Evolutionary conservation across 2,888 invertebrate genomes (phyloP).

Genomic region (Aphidoletes aphidimyza): DNA sequence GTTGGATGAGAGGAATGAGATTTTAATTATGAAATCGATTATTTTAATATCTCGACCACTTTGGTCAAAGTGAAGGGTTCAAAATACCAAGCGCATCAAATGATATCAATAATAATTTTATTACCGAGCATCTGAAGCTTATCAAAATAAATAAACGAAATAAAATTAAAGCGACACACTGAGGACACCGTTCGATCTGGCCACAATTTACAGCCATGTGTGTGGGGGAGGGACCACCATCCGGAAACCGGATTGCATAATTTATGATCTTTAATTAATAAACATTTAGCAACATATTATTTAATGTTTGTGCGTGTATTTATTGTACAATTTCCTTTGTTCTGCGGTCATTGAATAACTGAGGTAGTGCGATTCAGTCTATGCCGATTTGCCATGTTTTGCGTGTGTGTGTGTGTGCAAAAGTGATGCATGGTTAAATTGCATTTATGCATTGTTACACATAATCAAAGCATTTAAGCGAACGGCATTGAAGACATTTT

Average conservation of each 20-base stretch:
- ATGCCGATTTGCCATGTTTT: no score
- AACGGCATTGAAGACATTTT: background rate
- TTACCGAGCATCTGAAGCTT: conserved; percentile 14
- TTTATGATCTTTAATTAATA: conserved; percentile 49
- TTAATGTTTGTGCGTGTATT: conserved; percentile 6
- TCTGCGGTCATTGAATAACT: conserved; percentile 33
- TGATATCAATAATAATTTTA: conserved; percentile 18
- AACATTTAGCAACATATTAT: conserved; percentile 46
- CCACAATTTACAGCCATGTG: background rate
- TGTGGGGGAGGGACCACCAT: no score
- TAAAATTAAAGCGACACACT: background rate
- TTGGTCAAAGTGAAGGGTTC: background rate
- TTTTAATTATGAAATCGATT: conserved; percentile 30
- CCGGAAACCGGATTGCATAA: conserved; percentile 41
- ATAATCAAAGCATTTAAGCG: background rate
- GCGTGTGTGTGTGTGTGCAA: no score
- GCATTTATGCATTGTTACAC: background rate
- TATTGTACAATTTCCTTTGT: conserved; percentile 26
- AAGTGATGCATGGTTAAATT: no score
- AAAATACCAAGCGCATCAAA: background rate
- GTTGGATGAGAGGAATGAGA: background rate
- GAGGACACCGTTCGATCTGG: background rate
- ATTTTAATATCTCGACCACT: background rate
- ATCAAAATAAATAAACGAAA: conserved; percentile 29
- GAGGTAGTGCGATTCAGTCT: background rate